A percentile compares a stretch with the other conserved stretches of the same genome.
Evolutionary conservation across 2,888 invertebrate genomes (phyloP).

Genomic region (Neria commutata): DNA sequence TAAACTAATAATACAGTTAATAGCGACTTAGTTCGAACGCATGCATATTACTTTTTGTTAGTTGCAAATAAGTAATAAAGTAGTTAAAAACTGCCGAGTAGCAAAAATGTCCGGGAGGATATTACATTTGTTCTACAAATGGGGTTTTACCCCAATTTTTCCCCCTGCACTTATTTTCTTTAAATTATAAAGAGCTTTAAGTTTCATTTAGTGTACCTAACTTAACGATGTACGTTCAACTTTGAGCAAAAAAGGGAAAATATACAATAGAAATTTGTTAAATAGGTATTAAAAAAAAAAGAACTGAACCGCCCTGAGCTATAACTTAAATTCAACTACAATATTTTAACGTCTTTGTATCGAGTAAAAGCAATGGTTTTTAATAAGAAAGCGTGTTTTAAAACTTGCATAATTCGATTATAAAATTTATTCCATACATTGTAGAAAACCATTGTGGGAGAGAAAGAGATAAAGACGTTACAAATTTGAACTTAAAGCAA

Average conservation of each 20-base stretch:
- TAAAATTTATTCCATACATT: slow-evolving; percentile 7
- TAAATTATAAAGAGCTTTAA: slow-evolving; percentile 16
- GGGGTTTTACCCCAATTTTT: neutral
- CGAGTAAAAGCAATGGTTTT: neutral
- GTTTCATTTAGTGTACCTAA: slow-evolving; percentile 9
- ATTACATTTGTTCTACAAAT: neutral
- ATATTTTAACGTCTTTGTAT: slow-evolving; percentile 2
- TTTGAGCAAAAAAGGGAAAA: slow-evolving; percentile 25
- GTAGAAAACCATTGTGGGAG: neutral
- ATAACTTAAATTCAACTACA: neutral
- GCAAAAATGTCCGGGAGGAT: neutral
- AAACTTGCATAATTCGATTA: slow-evolving; percentile 1
- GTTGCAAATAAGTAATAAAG: neutral
- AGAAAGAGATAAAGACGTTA: neutral
- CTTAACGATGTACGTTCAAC: slow-evolving; percentile 20
- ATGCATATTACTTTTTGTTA: neutral
- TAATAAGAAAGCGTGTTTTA: neutral
- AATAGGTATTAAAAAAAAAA: slow-evolving; percentile 3
- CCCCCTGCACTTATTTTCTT: neutral
- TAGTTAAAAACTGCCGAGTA: neutral
- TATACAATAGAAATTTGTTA: slow-evolving; percentile 10
- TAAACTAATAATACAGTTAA: slow-evolving; percentile 5
- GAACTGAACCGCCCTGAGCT: neutral
- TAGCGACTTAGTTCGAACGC: slow-evolving; percentile 5
- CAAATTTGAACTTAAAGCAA: slow-evolving; percentile 17